Percentiles rank a stretch among this genome's conserved stretches.
These are phyloP conservation scores for Drosophila novamexicana DNA, from an alignment of 1,140 invertebrate genomes.

Conservation along the genomic window DNA sequence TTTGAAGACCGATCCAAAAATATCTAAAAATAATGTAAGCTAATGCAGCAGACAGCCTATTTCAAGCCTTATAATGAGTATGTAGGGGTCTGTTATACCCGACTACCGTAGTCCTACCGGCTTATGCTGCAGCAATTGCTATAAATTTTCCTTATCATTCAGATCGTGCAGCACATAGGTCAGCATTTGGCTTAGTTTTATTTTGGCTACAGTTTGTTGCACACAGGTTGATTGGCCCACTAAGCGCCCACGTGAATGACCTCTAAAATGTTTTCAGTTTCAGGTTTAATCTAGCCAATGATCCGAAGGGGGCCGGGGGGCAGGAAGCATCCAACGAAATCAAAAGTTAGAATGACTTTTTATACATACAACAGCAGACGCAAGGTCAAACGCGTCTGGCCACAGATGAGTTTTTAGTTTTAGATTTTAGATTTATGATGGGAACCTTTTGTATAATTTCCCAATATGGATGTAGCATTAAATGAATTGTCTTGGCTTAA, in stretches of 20 bases:
- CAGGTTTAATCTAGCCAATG: neutral
- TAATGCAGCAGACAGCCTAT: no score
- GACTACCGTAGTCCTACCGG: no score
- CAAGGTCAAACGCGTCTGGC: conserved; percentile 70
- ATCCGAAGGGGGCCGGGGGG: conserved; percentile 1
- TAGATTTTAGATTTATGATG: conserved; percentile 55
- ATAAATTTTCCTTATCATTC: conserved; percentile 36
- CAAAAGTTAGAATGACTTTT: conserved; percentile 56
- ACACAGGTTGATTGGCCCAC: conserved; percentile 53
- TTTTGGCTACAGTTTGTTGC: conserved; percentile 65
- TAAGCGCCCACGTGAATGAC: conserved; percentile 62
- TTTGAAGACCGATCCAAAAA: no score
- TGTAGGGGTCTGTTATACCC: no score
- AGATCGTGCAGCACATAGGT: conserved; percentile 45
- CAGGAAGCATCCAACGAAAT: conserved; percentile 55
- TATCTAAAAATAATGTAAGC: no score
- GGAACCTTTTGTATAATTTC: conserved; percentile 48
- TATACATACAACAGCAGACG: conserved; percentile 52
- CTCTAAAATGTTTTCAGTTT: conserved; percentile 59
- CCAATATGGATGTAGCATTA: conserved; percentile 64
- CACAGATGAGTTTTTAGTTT: conserved; percentile 39
- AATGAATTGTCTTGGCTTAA: conserved; percentile 6
- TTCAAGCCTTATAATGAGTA: no score
- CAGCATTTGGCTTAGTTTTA: conserved; percentile 2
- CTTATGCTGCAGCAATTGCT: conserved; percentile 11